Percentiles rank a stretch among this genome's conserved stretches.
These are phyloP conservation scores for Allophyes oxyacanthae DNA, from an alignment of 2,888 invertebrate genomes.

Conservation along the genomic window DNA sequence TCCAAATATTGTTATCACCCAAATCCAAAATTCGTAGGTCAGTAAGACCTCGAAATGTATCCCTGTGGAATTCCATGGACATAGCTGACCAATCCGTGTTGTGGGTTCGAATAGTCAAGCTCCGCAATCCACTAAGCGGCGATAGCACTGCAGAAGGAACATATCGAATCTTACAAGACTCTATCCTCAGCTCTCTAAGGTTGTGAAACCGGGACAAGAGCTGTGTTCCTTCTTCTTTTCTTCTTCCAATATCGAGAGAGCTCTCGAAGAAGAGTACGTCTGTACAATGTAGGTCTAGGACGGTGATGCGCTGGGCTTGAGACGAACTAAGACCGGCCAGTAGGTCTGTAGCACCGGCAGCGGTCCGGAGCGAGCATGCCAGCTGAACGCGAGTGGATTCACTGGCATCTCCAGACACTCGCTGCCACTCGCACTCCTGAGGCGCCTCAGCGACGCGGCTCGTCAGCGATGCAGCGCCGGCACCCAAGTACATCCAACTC, in stretches of 20 bases:
- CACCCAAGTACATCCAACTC: slow-evolving; percentile 79
- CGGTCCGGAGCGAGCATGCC: slow-evolving; percentile 91
- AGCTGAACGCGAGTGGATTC: slow-evolving; percentile 89
- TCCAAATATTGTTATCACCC: slow-evolving; percentile 94
- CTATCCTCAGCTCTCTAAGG: slow-evolving; percentile 91
- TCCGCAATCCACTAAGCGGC: slow-evolving; percentile 91
- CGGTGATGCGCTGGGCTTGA: slow-evolving; percentile 92
- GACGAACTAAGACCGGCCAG: slow-evolving; percentile 90
- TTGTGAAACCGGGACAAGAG: slow-evolving; percentile 91
- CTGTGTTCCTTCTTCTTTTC: slow-evolving; percentile 87
- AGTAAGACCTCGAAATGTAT: slow-evolving; percentile 92
- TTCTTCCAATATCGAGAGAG: slow-evolving; percentile 89
- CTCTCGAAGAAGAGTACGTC: slow-evolving; percentile 93
- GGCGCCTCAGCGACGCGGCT: slow-evolving; percentile 91
- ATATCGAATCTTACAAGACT: slow-evolving; percentile 93
- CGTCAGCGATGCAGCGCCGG: slow-evolving; percentile 83
- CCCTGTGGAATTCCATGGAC: slow-evolving; percentile 93
- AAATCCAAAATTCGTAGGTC: slow-evolving; percentile 92
- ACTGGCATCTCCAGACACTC: slow-evolving; percentile 86
- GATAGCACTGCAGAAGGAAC: slow-evolving; percentile 92
- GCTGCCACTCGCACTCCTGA: slow-evolving; percentile 93
- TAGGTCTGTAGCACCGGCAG: slow-evolving; percentile 91
- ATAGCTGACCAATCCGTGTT: slow-evolving; percentile 95
- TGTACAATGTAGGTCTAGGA: slow-evolving; percentile 92
- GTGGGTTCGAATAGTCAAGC: slow-evolving; percentile 92